Percentiles rank a stretch among this genome's conserved stretches.
phyloP scores from a whole-genome alignment of 1,140 invertebrate genomes.

The Cydia amplana region DNA sequence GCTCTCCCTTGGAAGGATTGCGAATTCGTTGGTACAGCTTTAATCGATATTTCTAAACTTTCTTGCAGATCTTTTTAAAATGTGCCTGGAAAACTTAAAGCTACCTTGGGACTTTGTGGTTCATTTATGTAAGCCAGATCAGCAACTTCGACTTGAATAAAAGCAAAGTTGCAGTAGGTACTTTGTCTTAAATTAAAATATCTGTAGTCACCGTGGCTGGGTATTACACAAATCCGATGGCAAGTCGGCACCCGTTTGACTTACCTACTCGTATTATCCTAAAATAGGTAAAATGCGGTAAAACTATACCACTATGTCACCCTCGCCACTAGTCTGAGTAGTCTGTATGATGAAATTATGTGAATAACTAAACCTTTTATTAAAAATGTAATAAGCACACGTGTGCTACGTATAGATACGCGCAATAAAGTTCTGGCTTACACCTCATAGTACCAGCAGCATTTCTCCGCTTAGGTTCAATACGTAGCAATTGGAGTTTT shows the following conservation, averaged over 20 bases:
- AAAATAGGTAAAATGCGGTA: too few species aligned
- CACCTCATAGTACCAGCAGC: slow-evolving; percentile 40
- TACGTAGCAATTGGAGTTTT: slow-evolving; percentile 54
- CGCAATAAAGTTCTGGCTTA: slow-evolving; percentile 42
- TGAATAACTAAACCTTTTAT: neutral
- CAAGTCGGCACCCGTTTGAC: too few species aligned
- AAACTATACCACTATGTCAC: too few species aligned
- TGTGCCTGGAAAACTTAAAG: neutral
- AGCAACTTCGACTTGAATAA: neutral
- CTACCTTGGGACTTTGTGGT: slow-evolving; percentile 12
- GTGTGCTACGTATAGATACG: neutral
- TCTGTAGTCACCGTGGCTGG: too few species aligned
- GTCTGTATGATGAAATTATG: neutral
- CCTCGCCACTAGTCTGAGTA: too few species aligned
- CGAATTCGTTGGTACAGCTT: slow-evolving; percentile 53
- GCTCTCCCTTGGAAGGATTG: slow-evolving; percentile 40
- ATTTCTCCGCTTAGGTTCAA: slow-evolving; percentile 42
- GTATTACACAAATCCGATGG: too few species aligned
- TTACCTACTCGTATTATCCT: too few species aligned
- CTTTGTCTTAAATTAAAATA: neutral
- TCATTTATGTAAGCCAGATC: neutral
- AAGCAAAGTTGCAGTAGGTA: neutral
- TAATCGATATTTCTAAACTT: slow-evolving; percentile 45
- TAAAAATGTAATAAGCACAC: neutral
- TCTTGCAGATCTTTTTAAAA: slow-evolving; percentile 7